Evolutionary conservation across 1,140 invertebrate genomes (phyloP), one percentile per base, ranked within the genome.

Genomic region (Diorhabda sublineata): DNA sequence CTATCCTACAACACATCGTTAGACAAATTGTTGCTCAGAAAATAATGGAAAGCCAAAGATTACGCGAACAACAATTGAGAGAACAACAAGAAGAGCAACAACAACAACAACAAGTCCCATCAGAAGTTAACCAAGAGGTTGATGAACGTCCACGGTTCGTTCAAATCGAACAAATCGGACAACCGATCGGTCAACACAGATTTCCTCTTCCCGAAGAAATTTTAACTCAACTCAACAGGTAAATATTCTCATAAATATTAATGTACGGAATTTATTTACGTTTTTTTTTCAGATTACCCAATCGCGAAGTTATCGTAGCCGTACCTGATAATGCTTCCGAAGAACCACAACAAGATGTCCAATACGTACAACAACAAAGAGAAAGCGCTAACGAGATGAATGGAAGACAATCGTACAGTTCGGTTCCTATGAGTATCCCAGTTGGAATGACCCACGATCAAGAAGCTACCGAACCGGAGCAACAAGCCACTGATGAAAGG

Each of bases 171-270:
- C 74, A 79, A 64, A 74, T 81, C 68, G 79, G 80, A n/a, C 70
- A 83, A 69, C 78, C 75, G 41, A 69, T 82, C 65, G 79, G 83
- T 6, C 74, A 81, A 42, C 79, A 82, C 67, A 79, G 80, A 66
- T 77, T 84, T n/a, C 85, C 85, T 45, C 82, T 88, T 74, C 87
- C 86, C 4, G 85, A 86, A 67, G 86, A 87, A 63, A 84, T 88
- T 74, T 76, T 89, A 66, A 82, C 84, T 62, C 85, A 85, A 74
- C 76, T 80, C 73, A 83, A 80, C 58, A 73, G 72, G 72, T 71
- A 69, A 64, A 7, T 11, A 61, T 61, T 26, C 7, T 60, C 59
- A 41, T 60, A 62, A 44, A 42, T 6, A 5, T 11, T 64, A 66
- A 44, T 58, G 9, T 41, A 11, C 7, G n/a, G 9, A 2, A 52